These are phyloP conservation scores for Vanessa atalanta DNA, from an alignment of 1,140 invertebrate species.

Conservation along the genomic window DNA sequence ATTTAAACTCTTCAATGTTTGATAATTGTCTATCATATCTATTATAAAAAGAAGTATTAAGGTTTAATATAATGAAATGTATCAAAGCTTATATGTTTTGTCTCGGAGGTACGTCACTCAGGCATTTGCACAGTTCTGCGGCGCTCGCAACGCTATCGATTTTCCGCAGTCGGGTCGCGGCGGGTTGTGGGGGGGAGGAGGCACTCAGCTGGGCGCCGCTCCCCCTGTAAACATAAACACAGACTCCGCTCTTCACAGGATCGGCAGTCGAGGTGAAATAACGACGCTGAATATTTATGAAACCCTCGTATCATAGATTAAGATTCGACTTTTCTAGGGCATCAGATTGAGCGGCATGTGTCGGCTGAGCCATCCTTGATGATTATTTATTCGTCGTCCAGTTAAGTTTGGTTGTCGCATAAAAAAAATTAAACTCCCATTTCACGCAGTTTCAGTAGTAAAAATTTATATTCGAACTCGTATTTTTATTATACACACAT, in stretches of 20 bases:
- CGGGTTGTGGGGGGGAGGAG: slow-evolving; percentile 37
- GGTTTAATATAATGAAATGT: slow-evolving; percentile 11
- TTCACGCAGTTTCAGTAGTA: too few relatives aligned
- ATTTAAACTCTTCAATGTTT: neutral
- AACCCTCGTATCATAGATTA: slow-evolving; percentile 70
- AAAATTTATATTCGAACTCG: neutral
- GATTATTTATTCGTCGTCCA: neutral
- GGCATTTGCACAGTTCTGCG: slow-evolving; percentile 66
- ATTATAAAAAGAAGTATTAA: slow-evolving; percentile 13
- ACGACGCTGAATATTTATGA: slow-evolving; percentile 77
- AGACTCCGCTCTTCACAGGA: slow-evolving; percentile 64
- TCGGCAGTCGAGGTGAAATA: slow-evolving; percentile 76
- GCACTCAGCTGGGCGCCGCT: slow-evolving; percentile 63
- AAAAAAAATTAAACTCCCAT: too few relatives aligned
- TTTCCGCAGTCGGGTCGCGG: slow-evolving; percentile 60
- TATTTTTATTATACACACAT: neutral
- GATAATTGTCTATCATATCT: neutral
- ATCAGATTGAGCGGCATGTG: slow-evolving; percentile 59
- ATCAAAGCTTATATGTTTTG: slow-evolving; percentile 41
- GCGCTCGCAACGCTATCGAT: slow-evolving; percentile 70
- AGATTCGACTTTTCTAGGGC: slow-evolving; percentile 73
- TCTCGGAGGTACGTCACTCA: slow-evolving; percentile 55
- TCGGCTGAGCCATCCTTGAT: slow-evolving; percentile 24
- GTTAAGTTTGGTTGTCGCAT: neutral
- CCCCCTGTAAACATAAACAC: slow-evolving; percentile 78